Conservation (phyloP, 2,888 invertebrate species). For the Amphiduros pacificus region DNA sequence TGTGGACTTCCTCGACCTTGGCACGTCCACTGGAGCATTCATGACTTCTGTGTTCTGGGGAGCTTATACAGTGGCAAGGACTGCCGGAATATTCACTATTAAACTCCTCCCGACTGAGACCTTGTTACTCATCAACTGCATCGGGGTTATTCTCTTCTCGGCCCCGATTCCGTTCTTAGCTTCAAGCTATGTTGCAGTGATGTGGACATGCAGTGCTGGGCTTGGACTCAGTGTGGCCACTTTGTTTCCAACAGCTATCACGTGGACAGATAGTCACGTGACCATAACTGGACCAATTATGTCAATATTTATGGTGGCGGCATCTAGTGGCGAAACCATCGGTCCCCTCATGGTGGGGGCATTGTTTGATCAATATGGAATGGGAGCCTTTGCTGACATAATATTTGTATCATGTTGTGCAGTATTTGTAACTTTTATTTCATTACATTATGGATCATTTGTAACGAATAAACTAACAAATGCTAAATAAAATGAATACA, state of each 20-base stretch:
- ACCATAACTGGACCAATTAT: neutral
- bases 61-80: neutral
- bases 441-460: too few relatives aligned
- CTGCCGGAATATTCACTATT: neutral
- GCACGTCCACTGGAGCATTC: neutral
- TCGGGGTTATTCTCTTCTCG: neutral
- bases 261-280: neutral
- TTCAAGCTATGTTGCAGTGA: neutral
- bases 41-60: neutral
- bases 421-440: too few relatives aligned
- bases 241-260: neutral
- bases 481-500: too few relatives aligned
- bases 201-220: neutral
- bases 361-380: neutral
- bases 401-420: too few relatives aligned
- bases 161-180: neutral
- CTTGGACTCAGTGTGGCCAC: neutral
- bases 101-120: neutral
- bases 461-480: too few relatives aligned
- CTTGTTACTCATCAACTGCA: neutral
- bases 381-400: neutral
- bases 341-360: neutral
- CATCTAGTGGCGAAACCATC: neutral
- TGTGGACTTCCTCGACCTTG: neutral
- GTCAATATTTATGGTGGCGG: neutral